Base-by-base conservation (phyloP, 2,797 vertebrate species). In the Microchirus variegatus region DNA sequence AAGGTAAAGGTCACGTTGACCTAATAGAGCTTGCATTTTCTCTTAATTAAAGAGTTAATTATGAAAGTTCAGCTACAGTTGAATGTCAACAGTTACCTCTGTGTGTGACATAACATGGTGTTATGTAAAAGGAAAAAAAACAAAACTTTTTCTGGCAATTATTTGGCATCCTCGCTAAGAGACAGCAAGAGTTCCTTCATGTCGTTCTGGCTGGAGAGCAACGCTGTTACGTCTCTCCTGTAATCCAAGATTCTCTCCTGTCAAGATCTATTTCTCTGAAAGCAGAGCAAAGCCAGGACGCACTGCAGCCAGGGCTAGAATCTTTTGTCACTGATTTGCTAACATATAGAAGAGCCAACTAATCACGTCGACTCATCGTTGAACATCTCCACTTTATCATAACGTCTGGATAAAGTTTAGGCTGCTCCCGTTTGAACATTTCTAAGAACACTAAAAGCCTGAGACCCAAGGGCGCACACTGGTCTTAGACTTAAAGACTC, bases 381-480 rank as follows among this genome's bases (percentile, higher is more conserved):
- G 38, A 10, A 10, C 44, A 46, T 69, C 45, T 56, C 13, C 36
- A 64, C 54, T 76, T 62, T 60, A n/a, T 59, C 18, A 10, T 45
- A 35, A 26, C 19, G 31, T 46, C 40, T 37, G 53, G 56, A 73
- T 79, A 9, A 67, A 35, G 42, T 48, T 46, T 1, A 50, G 56
- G 61, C 44, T 9, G 57, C 73, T 51, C 38, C 37, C 73, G 53
- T 49, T 53, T 0, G 0, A 70, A 73, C 50, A 41, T 18, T 48
- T 76, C 43, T 37, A 54, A 52, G 19, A 71, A 57, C n/a, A 35
- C 31, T n/a, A 18, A 36, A 19, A 18, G 51, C 12, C 51, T 11
- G 7, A 16, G 17, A 15, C 19, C 49, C 26, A 10, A 1, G 7
- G 36, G 36, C 16, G 13, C 15, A 17, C 10, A 40, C n/a, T 6